Evolutionary conservation across 2,888 invertebrate genomes (phyloP).

Genomic region (Aphodius granarius): DNA sequence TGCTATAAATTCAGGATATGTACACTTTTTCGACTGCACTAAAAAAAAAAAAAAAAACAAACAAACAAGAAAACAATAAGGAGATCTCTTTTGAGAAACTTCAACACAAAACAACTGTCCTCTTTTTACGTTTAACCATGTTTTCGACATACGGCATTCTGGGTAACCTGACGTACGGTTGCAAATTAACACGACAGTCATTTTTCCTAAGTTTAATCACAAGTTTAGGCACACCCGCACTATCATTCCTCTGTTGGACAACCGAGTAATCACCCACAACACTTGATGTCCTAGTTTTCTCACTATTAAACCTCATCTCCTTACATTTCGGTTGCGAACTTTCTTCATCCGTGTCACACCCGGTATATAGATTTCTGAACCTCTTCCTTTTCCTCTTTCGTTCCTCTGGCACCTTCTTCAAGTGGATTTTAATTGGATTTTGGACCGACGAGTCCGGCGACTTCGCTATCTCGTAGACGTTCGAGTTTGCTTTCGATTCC

Average conservation of each 20-base stretch:
- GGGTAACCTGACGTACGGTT: constrained; percentile 32
- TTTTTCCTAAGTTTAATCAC: constrained; percentile 33
- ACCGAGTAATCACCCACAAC: constrained; percentile 29
- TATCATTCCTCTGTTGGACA: constrained; percentile 29
- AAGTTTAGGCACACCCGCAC: constrained; percentile 31
- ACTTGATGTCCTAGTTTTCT: neutral
- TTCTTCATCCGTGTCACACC: constrained; percentile 31
- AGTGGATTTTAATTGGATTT: constrained; percentile 15
- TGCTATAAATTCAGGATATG: too few species aligned
- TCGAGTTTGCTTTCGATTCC: neutral
- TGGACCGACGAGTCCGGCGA: neutral
- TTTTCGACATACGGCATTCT: constrained; percentile 28
- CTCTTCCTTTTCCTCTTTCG: constrained; percentile 28
- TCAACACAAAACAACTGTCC: neutral
- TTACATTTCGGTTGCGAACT: neutral
- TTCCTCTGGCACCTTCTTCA: constrained; percentile 20
- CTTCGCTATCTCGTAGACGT: constrained; percentile 13
- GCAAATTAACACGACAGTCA: constrained; percentile 25
- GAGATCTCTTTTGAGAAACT: neutral
- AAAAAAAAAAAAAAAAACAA: neutral
- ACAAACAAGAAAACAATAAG: neutral
- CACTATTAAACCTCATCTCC: neutral
- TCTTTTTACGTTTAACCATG: constrained; percentile 26
- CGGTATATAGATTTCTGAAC: constrained; percentile 33
- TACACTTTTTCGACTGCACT: too few species aligned